A percentile compares a stretch with the other conserved stretches of the same genome.
Conservation (phyloP, 2,113 vertebrate genomes). For the Gymnorhina tibicen region DNA sequence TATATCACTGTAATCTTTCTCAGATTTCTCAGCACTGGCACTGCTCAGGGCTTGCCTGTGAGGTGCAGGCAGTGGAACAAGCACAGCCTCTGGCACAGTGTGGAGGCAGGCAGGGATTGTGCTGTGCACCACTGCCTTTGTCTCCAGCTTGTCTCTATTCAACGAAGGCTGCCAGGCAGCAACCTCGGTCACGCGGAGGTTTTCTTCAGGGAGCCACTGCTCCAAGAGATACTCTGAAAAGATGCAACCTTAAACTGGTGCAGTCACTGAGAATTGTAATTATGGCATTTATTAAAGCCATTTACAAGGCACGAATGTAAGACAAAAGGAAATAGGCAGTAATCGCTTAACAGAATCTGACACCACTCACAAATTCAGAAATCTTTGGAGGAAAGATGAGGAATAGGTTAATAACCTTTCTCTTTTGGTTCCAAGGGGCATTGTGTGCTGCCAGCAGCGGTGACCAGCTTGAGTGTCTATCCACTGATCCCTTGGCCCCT, state of each 20-base stretch:
- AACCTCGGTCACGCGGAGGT: neutral
- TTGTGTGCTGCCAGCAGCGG: rapidly evolving
- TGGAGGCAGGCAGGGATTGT: neutral
- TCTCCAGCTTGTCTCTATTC: neutral
- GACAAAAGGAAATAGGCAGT: neutral
- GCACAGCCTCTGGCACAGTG: neutral
- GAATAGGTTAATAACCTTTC: neutral
- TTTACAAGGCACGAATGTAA: neutral
- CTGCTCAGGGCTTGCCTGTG: neutral
- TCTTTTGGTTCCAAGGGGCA: neutral
- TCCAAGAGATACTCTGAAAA: neutral
- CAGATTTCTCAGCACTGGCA: neutral
- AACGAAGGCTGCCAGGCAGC: neutral
- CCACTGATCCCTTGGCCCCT: neutral
- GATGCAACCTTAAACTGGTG: neutral
- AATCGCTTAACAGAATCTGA: neutral
- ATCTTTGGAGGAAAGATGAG: neutral
- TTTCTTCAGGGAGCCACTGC: neutral
- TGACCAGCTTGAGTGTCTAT: neutral
- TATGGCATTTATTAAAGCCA: neutral
- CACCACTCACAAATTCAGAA: neutral
- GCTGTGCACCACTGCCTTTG: conserved; percentile 1
- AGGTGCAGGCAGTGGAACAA: neutral
- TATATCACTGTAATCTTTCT: neutral
- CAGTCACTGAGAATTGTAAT: neutral